Conservation (phyloP, 2,797 vertebrate species). For the Lepus oiostolus region DNA sequence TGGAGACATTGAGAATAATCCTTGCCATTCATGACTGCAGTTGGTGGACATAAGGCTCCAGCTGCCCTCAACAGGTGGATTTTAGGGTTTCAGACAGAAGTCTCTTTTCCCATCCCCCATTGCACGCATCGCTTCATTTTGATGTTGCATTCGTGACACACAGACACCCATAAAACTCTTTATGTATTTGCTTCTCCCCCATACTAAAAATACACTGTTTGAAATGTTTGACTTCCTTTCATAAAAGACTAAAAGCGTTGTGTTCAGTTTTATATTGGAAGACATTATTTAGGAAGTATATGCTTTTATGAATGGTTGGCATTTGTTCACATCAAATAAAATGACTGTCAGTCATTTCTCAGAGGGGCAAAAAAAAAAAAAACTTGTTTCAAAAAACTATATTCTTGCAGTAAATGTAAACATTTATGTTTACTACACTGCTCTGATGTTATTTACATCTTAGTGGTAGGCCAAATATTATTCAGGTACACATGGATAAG, state of each 20-base stretch:
- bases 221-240: conserved; percentile 46
- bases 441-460: background rate
- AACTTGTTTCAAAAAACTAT: background rate
- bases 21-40: background rate
- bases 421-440: background rate
- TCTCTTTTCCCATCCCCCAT: background rate
- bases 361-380: background rate
- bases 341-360: conserved; percentile 28
- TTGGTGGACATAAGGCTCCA: background rate
- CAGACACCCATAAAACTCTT: background rate
- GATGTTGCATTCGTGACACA: background rate
- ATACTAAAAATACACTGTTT: background rate
- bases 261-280: background rate
- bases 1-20: background rate
- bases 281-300: background rate
- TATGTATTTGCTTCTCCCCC: background rate
- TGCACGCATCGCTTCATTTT: background rate
- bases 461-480: background rate
- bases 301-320: background rate
- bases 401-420: background rate
- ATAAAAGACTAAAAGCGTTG: background rate
- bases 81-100: background rate
- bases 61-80: background rate
- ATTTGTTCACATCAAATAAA: conserved; percentile 2
- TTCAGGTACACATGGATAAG: background rate